phyloP scores from a whole-genome alignment of 2,888 invertebrate genomes.

The Drosophila paucipuncta region DNA sequence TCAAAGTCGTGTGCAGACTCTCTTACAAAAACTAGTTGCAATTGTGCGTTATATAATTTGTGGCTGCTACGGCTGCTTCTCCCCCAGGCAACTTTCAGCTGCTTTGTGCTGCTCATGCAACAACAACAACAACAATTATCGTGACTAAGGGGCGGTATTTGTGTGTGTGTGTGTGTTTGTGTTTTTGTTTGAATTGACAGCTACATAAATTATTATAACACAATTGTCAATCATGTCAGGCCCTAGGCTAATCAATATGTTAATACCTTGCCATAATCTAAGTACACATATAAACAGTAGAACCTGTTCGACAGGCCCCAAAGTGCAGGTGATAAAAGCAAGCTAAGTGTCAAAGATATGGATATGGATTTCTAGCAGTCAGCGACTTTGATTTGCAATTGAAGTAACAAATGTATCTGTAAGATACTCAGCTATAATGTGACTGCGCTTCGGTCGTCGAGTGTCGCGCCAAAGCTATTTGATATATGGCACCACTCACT shows the following conservation, averaged over 20 bases:
- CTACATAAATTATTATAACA: constrained; percentile 78
- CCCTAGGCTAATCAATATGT: constrained; percentile 79
- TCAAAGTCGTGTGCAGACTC: constrained; percentile 69
- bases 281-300: not conserved
- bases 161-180: not conserved
- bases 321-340: constrained; percentile 71
- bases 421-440: constrained; percentile 49
- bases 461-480: constrained; percentile 35
- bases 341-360: constrained; percentile 56
- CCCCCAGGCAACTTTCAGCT: constrained; percentile 55
- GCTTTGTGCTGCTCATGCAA: constrained; percentile 4
- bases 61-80: constrained; percentile 25
- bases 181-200: constrained; percentile 57
- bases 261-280: constrained; percentile 45
- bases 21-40: constrained; percentile 61
- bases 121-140: constrained; percentile 25
- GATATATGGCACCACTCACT: constrained; percentile 58
- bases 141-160: constrained; percentile 65
- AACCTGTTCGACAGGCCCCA: constrained; percentile 57
- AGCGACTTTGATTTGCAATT: constrained; percentile 53
- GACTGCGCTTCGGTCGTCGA: constrained; percentile 46
- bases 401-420: constrained; percentile 42
- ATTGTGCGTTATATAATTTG: constrained; percentile 71
- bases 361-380: constrained; percentile 16
- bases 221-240: constrained; percentile 77